A percentile compares a stretch with the other conserved stretches of the same genome.
Conservation (phyloP, 1,140 invertebrate species). For the Lordiphosa clarofinis region DNA sequence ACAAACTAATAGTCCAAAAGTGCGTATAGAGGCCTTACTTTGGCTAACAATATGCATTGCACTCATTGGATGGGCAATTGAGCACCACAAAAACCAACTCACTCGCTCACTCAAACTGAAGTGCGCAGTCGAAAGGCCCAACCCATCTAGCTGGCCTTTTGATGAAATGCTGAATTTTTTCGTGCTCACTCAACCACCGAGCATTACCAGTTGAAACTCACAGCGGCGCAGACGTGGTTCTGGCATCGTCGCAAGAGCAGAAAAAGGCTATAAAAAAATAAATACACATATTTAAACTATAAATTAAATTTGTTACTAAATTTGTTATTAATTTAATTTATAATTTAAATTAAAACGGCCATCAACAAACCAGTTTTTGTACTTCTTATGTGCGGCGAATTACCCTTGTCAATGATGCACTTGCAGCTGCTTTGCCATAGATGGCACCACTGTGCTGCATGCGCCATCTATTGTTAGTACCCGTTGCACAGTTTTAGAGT, state of each 20-base stretch:
- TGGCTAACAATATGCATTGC: too few relatives aligned
- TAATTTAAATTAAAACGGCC: neutral
- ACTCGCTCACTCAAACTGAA: slow-evolving; percentile 42
- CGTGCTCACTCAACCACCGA: slow-evolving; percentile 59
- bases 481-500: slow-evolving; percentile 28
- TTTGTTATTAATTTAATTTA: slow-evolving; percentile 1
- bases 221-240: slow-evolving; percentile 60
- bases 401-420: neutral
- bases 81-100: slow-evolving; percentile 28
- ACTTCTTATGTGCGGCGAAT: slow-evolving; percentile 6
- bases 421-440: slow-evolving; percentile 40
- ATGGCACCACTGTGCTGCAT: slow-evolving; percentile 40
- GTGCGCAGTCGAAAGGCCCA: slow-evolving; percentile 45
- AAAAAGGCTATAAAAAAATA: neutral
- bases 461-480: slow-evolving; percentile 56
- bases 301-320: slow-evolving; percentile 9
- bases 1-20: too few relatives aligned
- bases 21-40: too few relatives aligned
- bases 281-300: neutral
- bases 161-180: slow-evolving; percentile 58
- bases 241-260: slow-evolving; percentile 8
- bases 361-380: slow-evolving; percentile 7
- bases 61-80: slow-evolving; percentile 5
- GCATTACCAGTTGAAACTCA: slow-evolving; percentile 58
- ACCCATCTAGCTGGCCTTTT: slow-evolving; percentile 55